These are phyloP conservation scores for Dascyllus trimaculatus DNA, from an alignment of 2,113 vertebrate species.

Conservation along the genomic window DNA sequence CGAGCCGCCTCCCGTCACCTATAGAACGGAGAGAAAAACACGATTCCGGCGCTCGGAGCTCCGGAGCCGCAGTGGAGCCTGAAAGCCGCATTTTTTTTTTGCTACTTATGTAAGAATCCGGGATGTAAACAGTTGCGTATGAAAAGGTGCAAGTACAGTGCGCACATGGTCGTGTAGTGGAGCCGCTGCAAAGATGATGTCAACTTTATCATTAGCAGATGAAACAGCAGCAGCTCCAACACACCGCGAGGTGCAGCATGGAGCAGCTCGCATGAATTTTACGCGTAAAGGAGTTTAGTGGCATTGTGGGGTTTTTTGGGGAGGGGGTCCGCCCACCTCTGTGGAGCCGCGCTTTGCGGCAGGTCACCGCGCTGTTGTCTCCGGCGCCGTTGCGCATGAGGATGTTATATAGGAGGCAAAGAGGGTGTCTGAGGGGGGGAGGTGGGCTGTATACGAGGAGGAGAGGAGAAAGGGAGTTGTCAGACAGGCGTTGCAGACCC, in stretches of 20 bases:
- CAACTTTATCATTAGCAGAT: constrained; percentile 46
- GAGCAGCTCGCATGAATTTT: constrained; percentile 7
- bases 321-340: constrained; percentile 78
- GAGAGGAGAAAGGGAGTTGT: constrained; percentile 78
- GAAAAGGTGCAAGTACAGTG: constrained; percentile 50
- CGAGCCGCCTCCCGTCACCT: constrained; percentile 29
- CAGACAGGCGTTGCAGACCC: constrained; percentile 82
- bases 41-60: background rate
- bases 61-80: constrained; percentile 38
- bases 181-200: constrained; percentile 57
- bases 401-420: constrained; percentile 74
- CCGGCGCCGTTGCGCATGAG: constrained; percentile 80
- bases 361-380: constrained; percentile 79
- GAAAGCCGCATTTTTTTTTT: constrained; percentile 32
- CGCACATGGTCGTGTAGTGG: constrained; percentile 61
- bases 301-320: constrained; percentile 33
- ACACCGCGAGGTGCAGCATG: background rate
- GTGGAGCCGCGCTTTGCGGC: constrained; percentile 77
- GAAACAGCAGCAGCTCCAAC: constrained; percentile 5
- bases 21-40: constrained; percentile 34
- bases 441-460: constrained; percentile 47
- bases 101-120: constrained; percentile 68
- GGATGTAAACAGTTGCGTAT: constrained; percentile 71
- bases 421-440: constrained; percentile 58
- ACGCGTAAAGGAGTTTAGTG: constrained; percentile 65